A percentile compares a stretch with the other conserved stretches of the same genome.
These are phyloP conservation scores for Pituophis catenifer DNA, from an alignment of 2,113 vertebrate species.

Conservation along the genomic window DNA sequence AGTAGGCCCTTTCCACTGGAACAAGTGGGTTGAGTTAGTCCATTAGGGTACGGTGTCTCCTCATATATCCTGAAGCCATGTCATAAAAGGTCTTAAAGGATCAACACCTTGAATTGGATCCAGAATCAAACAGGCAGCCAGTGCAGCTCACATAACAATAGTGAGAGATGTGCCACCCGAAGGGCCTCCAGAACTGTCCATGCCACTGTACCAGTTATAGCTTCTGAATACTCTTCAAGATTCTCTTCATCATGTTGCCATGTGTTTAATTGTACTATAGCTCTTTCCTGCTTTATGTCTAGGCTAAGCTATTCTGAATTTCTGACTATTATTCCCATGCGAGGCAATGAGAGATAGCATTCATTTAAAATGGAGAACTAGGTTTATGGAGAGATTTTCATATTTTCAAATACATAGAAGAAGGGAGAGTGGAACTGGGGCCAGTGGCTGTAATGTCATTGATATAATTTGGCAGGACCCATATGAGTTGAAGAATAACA, in stretches of 20 bases:
- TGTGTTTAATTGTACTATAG: not conserved
- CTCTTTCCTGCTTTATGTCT: not conserved
- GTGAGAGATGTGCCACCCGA: not conserved
- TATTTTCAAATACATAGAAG: not conserved
- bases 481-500: too few species aligned
- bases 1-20: not conserved
- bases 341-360: not conserved
- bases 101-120: not conserved
- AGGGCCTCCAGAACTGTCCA: not conserved
- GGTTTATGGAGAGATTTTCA: not conserved
- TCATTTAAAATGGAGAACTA: not conserved
- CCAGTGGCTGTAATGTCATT: not conserved
- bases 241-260: not conserved
- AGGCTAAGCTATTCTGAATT: not conserved
- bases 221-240: not conserved
- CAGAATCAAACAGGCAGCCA: not conserved
- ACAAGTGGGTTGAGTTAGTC: not conserved
- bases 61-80: not conserved
- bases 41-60: not conserved
- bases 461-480: not conserved
- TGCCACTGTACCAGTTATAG: not conserved
- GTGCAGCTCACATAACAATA: not conserved
- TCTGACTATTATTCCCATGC: not conserved
- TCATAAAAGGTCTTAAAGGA: not conserved
- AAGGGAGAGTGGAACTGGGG: not conserved